Percentiles rank a stretch among this genome's conserved stretches.
phyloP scores from a whole-genome alignment of 2,797 vertebrate genomes.

The Clamator glandarius region DNA sequence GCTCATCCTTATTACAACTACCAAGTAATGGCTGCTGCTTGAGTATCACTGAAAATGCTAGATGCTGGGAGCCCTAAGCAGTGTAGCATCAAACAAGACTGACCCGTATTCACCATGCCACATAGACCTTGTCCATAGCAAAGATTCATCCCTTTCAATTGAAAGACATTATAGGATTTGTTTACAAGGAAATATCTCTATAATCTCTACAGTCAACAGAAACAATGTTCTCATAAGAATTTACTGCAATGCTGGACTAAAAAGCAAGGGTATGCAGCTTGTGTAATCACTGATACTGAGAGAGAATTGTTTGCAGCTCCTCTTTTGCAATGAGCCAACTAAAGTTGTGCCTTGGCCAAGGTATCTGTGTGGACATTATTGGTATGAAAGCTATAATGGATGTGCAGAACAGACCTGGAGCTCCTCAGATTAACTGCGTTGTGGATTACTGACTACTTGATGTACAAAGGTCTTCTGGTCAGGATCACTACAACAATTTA shows the following conservation, averaged over 20 bases:
- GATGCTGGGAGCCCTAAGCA: not conserved
- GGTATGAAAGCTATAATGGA: not conserved
- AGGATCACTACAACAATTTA: not conserved
- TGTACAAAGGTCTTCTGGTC: not conserved
- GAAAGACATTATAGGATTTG: not conserved
- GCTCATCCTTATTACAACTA: not conserved
- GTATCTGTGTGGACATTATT: not conserved
- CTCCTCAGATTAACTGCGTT: not conserved
- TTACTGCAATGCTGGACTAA: no score
- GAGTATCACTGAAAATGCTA: not conserved
- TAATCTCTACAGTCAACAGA: not conserved
- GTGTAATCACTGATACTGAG: accelerated
- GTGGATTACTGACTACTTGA: not conserved
- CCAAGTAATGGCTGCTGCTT: not conserved
- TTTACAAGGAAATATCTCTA: not conserved
- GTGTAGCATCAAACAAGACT: not conserved
- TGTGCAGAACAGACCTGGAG: not conserved
- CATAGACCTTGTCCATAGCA: no score
- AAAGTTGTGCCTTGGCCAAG: not conserved
- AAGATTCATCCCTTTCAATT: not conserved
- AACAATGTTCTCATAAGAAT: not conserved
- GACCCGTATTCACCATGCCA: no score
- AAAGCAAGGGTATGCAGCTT: no score
- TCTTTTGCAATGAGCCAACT: not conserved
- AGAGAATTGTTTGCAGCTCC: not conserved